These are phyloP conservation scores for Cerceris ruficornis DNA, from an alignment of 2,888 invertebrate genomes.

Conservation along the genomic window DNA sequence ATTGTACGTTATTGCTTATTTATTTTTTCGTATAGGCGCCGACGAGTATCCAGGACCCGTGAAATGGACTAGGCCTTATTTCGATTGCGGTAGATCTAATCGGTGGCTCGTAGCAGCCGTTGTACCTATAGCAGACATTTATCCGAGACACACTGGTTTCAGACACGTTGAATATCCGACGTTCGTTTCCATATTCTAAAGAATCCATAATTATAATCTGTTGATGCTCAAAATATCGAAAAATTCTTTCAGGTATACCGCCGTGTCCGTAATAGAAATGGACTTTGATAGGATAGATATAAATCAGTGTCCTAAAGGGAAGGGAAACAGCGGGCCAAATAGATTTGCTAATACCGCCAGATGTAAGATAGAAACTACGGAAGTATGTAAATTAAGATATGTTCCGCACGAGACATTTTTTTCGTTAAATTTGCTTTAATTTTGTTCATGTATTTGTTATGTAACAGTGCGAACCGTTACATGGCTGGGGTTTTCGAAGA, in stretches of 20 bases:
- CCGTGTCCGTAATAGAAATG: constrained; percentile 95
- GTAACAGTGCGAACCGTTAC: constrained; percentile 94
- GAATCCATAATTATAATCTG: constrained; percentile 11
- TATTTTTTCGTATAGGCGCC: constrained; percentile 83
- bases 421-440: not conserved
- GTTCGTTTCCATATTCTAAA: constrained; percentile 83
- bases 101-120: constrained; percentile 98
- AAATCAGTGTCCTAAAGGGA: constrained; percentile 96
- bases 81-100: constrained; percentile 97
- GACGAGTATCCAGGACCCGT: constrained; percentile 96
- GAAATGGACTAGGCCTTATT: constrained; percentile 96
- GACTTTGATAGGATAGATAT: constrained; percentile 98
- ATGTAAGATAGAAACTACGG: constrained; percentile 95
- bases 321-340: constrained; percentile 94
- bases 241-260: constrained; percentile 88
- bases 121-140: constrained; percentile 97
- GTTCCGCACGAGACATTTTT: not conserved
- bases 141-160: constrained; percentile 95
- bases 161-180: constrained; percentile 96
- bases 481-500: constrained; percentile 97
- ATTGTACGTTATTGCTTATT: not conserved
- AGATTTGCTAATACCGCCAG: constrained; percentile 94
- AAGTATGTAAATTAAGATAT: constrained; percentile 83
- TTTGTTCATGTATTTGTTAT: not conserved
- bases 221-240: not conserved